Conservation (phyloP, 2,888 invertebrate genomes). For the Embidobia sp. region DNA sequence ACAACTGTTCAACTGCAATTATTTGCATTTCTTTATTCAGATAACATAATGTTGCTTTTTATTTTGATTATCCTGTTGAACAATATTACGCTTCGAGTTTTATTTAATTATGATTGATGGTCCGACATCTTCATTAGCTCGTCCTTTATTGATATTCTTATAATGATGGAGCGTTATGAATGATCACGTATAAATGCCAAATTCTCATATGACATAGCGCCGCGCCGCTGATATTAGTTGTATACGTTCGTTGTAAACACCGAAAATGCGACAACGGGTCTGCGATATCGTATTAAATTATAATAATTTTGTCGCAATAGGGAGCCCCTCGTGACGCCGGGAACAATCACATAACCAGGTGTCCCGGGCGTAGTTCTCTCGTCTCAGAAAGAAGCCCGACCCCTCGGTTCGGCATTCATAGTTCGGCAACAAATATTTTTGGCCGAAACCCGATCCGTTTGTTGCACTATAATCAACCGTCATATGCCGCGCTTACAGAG, state of each 20-base stretch:
- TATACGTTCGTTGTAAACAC: constrained; percentile 54
- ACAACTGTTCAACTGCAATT: too few species aligned
- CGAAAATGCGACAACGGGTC: constrained; percentile 38
- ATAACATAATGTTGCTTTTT: too few species aligned
- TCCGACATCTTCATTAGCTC: too few species aligned
- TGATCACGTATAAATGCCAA: too few species aligned
- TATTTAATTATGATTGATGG: too few species aligned
- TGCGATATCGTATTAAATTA: constrained; percentile 74
- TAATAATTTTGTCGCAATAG: constrained; percentile 71
- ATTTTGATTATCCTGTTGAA: too few species aligned
- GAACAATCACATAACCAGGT: constrained; percentile 67
- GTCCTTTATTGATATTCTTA: too few species aligned
- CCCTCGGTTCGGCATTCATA: constrained; percentile 65
- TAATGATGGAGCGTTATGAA: too few species aligned
- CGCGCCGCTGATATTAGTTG: constrained; percentile 32
- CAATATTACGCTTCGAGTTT: too few species aligned
- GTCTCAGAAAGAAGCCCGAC: constrained; percentile 57
- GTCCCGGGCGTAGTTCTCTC: constrained; percentile 47
- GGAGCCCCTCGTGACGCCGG: constrained; percentile 22
- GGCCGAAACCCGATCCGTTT: constrained; percentile 70
- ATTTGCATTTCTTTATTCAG: too few species aligned
- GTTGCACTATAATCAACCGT: constrained; percentile 65
- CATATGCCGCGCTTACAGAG: constrained; percentile 38
- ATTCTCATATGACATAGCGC: not conserved
- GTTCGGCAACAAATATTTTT: constrained; percentile 77